These are phyloP conservation scores for Lamellibrachia satsuma DNA, from an alignment of 2,888 invertebrate genomes.

Conservation along the genomic window DNA sequence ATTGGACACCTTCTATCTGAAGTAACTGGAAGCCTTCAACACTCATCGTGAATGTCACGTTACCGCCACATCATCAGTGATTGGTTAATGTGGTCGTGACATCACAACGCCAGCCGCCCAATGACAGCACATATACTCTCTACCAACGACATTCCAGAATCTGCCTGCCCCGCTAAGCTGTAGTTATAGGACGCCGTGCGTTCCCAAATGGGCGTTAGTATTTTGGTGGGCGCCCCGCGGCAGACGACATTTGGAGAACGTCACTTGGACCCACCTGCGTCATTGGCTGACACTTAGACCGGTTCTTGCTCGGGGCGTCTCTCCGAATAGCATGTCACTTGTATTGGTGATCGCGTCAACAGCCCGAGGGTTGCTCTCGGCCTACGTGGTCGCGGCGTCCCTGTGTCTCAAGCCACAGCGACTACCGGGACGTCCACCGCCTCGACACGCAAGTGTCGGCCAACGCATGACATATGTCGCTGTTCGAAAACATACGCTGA, in stretches of 20 bases:
- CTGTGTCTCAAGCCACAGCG: neutral
- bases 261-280: neutral
- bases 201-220: neutral
- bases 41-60: neutral
- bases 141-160: neutral
- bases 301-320: neutral
- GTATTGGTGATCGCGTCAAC: neutral
- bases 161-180: neutral
- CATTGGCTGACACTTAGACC: neutral
- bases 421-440: neutral
- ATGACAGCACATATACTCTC: neutral
- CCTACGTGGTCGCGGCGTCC: neutral
- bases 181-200: neutral
- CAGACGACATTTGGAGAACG: neutral
- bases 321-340: slow-evolving; percentile 1
- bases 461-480: neutral
- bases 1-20: too few species aligned
- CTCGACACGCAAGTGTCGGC: slow-evolving; percentile 1
- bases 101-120: neutral
- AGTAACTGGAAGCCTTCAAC: too few species aligned
- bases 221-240: neutral
- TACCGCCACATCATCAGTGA: neutral
- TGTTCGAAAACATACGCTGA: neutral
- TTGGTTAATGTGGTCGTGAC: neutral
- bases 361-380: neutral